Evolutionary conservation across 2,113 vertebrate genomes (phyloP).

Genomic region (Oreotrochilus melanogaster): DNA sequence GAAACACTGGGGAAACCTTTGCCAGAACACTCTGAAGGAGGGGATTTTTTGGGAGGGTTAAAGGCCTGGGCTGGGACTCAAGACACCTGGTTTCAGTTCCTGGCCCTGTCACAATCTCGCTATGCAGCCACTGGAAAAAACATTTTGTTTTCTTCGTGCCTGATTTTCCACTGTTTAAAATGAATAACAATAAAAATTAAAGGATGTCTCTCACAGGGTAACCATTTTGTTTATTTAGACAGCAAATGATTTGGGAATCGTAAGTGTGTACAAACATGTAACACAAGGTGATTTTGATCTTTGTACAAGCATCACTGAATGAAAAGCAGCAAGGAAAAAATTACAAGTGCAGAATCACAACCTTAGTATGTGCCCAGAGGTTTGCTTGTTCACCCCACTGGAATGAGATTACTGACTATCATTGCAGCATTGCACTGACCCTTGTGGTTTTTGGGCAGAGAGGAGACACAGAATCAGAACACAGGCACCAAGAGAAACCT

Average conservation of each 20-base stretch:
- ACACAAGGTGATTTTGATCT: not conserved
- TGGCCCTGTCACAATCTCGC: slow-evolving; percentile 5
- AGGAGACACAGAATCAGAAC: not conserved
- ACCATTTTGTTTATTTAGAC: slow-evolving; percentile 11
- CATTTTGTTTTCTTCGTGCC: slow-evolving; percentile 6
- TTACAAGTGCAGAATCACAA: not conserved
- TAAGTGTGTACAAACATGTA: not conserved
- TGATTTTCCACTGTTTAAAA: slow-evolving; percentile 39
- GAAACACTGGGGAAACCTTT: slow-evolving; percentile 14
- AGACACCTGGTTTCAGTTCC: slow-evolving; percentile 48
- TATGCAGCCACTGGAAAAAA: slow-evolving; percentile 25
- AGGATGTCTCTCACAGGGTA: not conserved
- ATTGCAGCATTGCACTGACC: not conserved
- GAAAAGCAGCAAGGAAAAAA: slow-evolving; percentile 36
- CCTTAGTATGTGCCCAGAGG: not conserved
- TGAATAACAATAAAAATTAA: not conserved
- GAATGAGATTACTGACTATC: not conserved
- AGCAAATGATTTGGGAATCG: not conserved
- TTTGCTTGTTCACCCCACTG: not conserved
- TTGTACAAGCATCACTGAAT: not conserved
- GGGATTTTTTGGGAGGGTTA: slow-evolving; percentile 20
- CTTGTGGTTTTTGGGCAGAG: not conserved
- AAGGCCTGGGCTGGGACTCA: slow-evolving; percentile 47
- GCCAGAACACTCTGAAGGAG: slow-evolving; percentile 13
- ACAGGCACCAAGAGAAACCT: not conserved